Conservation (phyloP, 2,113 vertebrate species). For the Herpetotheres cachinnans region DNA sequence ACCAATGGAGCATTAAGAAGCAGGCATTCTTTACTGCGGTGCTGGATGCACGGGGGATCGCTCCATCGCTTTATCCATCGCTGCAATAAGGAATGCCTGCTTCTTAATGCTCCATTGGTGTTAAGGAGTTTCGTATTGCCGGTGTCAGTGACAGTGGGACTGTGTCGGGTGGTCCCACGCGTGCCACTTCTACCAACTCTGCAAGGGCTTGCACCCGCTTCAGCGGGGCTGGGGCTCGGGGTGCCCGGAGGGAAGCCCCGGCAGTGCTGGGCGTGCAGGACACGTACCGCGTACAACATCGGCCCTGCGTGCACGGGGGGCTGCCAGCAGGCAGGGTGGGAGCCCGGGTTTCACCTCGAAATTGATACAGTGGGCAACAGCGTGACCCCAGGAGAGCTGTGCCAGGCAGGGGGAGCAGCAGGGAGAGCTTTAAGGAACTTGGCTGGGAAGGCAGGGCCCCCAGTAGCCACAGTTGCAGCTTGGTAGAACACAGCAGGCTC, state of each 20-base stretch:
- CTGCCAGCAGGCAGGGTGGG: background rate
- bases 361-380: fast-evolving
- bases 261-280: background rate
- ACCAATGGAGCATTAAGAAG: too few relatives aligned
- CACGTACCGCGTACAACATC: background rate
- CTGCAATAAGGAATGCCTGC: too few relatives aligned
- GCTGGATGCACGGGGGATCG: too few relatives aligned
- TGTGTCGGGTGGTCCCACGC: fast-evolving
- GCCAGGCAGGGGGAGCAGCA: background rate
- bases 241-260: fast-evolving
- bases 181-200: background rate
- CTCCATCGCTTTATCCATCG: too few relatives aligned
- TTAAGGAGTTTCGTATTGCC: too few relatives aligned
- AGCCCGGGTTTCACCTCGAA: fast-evolving
- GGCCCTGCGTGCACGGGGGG: background rate
- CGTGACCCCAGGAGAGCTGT: fast-evolving
- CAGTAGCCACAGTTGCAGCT: background rate
- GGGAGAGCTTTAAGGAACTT: background rate
- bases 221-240: background rate
- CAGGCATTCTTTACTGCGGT: too few relatives aligned
- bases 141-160: background rate
- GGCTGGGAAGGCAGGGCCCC: background rate
- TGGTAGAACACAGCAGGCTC: background rate
- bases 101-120: too few relatives aligned
- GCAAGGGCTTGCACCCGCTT: background rate